A percentile compares a stretch with the other conserved stretches of the same genome.
phyloP scores from a whole-genome alignment of 1,140 invertebrate species.

The Drosophila asahinai region DNA sequence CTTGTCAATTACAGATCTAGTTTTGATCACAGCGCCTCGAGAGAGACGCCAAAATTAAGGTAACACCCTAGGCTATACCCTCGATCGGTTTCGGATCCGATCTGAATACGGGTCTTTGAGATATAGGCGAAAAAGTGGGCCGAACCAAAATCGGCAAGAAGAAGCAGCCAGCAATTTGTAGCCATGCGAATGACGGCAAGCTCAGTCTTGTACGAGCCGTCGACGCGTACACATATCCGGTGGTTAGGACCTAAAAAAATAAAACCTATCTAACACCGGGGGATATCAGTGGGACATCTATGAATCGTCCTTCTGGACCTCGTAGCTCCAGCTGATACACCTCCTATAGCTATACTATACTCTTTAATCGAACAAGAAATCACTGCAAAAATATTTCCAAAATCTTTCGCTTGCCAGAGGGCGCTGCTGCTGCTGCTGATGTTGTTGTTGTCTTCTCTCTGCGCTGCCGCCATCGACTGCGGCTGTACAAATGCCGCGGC shows the following conservation, averaged over 20 bases:
- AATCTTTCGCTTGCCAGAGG: slow-evolving; percentile 46
- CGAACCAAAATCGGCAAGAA: slow-evolving; percentile 45
- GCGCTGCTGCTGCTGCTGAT: slow-evolving; percentile 44
- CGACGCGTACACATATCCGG: slow-evolving; percentile 84
- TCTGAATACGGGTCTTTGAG: slow-evolving; percentile 56
- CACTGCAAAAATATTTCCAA: slow-evolving; percentile 65
- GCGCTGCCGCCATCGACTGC: slow-evolving; percentile 68
- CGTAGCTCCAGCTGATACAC: slow-evolving; percentile 32
- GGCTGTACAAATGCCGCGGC: slow-evolving; percentile 70
- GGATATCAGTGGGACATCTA: slow-evolving; percentile 41
- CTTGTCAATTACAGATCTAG: slow-evolving; percentile 58
- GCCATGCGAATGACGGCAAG: slow-evolving; percentile 59
- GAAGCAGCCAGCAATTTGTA: slow-evolving; percentile 57
- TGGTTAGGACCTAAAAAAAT: slow-evolving; percentile 65
- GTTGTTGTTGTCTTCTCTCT: slow-evolving; percentile 80
- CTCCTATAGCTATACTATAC: slow-evolving; percentile 34
- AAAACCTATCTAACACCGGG: slow-evolving; percentile 29
- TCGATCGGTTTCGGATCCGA: slow-evolving; percentile 14
- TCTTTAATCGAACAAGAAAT: slow-evolving; percentile 56
- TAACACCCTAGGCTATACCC: slow-evolving; percentile 27
- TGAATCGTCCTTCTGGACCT: slow-evolving; percentile 29
- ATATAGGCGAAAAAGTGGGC: slow-evolving; percentile 46
- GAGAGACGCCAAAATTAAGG: slow-evolving; percentile 48
- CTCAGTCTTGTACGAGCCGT: slow-evolving; percentile 83
- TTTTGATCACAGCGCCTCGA: slow-evolving; percentile 59